A percentile compares a stretch with the other conserved stretches of the same genome.
Evolutionary conservation across 2,888 invertebrate genomes (phyloP).

Genomic region (Agrochola macilenta): DNA sequence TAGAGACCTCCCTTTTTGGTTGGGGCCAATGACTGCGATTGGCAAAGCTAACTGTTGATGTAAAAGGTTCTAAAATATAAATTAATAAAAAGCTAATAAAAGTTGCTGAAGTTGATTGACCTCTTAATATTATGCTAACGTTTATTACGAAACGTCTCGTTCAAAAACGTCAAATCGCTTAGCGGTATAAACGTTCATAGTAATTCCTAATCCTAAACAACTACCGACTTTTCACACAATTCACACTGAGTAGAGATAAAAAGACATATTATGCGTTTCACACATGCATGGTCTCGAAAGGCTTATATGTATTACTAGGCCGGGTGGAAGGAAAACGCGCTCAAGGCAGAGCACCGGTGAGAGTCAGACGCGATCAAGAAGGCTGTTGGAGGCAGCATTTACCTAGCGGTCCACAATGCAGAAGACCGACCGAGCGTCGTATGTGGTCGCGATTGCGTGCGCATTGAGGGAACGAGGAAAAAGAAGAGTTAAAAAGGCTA

Average conservation of each 20-base stretch:
- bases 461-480: no score
- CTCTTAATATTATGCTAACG: constrained; percentile 55
- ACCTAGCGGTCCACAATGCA: no score
- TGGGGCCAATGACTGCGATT: constrained; percentile 34
- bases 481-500: no score
- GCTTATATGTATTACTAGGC: no score
- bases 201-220: constrained; percentile 12
- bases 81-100: constrained; percentile 34
- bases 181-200: constrained; percentile 15
- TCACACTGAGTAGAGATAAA: not conserved
- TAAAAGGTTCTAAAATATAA: constrained; percentile 22
- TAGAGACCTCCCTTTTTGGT: constrained; percentile 15
- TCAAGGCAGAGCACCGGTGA: no score
- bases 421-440: no score
- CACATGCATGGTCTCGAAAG: no score
- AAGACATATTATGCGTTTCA: not conserved
- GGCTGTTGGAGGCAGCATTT: no score
- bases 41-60: constrained; percentile 25
- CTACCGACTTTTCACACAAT: not conserved
- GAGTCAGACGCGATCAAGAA: no score
- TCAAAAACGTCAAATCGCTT: constrained; percentile 28
- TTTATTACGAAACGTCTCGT: constrained; percentile 37
- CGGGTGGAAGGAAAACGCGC: no score
- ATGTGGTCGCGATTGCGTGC: no score
- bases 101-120: constrained; percentile 55